Evolutionary conservation across 2,113 vertebrate genomes (phyloP).

Genomic region (Tachuris rubrigastra): DNA sequence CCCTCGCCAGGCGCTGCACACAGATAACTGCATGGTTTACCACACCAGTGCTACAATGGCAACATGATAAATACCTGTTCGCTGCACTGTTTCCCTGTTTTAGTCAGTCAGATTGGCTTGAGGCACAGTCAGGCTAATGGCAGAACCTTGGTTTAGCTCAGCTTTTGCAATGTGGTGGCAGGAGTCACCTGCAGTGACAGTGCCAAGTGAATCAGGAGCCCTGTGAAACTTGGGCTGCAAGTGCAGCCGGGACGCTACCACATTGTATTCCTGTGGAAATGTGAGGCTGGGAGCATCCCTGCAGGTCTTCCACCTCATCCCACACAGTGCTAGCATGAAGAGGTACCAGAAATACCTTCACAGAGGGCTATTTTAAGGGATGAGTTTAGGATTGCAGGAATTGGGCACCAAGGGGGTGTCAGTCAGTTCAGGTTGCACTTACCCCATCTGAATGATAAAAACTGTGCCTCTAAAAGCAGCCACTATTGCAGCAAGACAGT

Average conservation of each 20-base stretch:
- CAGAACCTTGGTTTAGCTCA: background rate
- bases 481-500: background rate
- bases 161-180: background rate
- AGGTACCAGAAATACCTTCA: background rate
- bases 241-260: background rate
- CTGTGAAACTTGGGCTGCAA: background rate
- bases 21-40: background rate
- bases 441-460: background rate
- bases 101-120: background rate
- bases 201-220: background rate
- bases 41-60: background rate
- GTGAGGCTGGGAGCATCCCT: background rate
- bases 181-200: background rate
- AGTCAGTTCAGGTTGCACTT: background rate
- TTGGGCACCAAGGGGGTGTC: background rate
- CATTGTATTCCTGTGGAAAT: background rate
- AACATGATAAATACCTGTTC: background rate
- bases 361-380: background rate
- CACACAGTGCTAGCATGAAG: background rate
- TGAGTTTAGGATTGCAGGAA: background rate
- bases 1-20: rapidly evolving
- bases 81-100: background rate
- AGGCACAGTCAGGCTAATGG: background rate
- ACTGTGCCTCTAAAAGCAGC: background rate
- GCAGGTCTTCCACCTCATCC: background rate